Base-by-base conservation (phyloP, 2,888 invertebrate species). In the Rutpela maculata region DNA sequence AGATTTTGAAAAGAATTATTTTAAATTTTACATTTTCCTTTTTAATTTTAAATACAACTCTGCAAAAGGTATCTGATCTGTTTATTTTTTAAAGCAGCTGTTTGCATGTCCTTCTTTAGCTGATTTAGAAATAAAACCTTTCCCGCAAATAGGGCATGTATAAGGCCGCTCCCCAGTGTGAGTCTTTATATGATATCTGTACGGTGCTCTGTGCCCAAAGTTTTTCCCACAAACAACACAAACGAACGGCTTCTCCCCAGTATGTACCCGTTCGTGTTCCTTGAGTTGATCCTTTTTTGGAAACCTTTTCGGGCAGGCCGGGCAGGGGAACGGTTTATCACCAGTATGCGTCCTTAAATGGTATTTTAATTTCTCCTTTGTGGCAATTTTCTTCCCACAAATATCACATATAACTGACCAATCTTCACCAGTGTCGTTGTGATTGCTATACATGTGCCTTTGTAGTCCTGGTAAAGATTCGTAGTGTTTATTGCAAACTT, bases 301-400 rank as follows among this genome's bases (percentile, higher is more conserved):
- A n/a, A 92, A 86, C 0, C 82, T 82, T 76, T 87, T 82, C 11
- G 78, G 77, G 60, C 88, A 88, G 55, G 78, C 71, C 4, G 75
- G 74, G 57, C 85, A 85, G 26, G 68, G 66, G 75, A 82, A 85
- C 1, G 92, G 92, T 80, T 91, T 92, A 26, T 91, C 89, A 7
- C 91, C 91, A 0, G 89, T 89, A 82, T 93, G 93, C 60, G 90
- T 90, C 35, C 91, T 86, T 63, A 90, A 89, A 79, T 93, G 92
- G 26, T 90, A 87, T 50, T 86, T 86, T 66, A 88, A 80, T 78
- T 87, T 87, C 50, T 87, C 86, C 76, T 87, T 88, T 31, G 86
- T 88, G 9, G 87, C 87, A 74, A 89, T 88, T 74, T 86, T 86
- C 77, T 80, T 81, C 12, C 81, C 81, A 56, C 81, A 81, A 12